phyloP scores from a whole-genome alignment of 2,113 vertebrate genomes.

The Pleuronectes platessa region DNA sequence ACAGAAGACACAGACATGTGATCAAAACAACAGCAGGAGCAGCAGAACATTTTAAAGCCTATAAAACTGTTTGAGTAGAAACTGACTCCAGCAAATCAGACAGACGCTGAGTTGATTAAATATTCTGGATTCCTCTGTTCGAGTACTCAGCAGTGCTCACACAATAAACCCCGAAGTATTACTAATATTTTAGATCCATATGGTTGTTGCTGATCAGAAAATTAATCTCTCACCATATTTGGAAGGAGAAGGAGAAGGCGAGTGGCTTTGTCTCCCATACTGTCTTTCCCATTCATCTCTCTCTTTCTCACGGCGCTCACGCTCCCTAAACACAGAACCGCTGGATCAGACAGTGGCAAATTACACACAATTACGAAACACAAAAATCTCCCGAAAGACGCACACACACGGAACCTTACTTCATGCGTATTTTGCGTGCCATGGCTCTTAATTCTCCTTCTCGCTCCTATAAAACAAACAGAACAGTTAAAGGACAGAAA shows the following conservation, averaged over 20 bases:
- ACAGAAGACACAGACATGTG: slow-evolving; percentile 58
- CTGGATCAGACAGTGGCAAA: slow-evolving; percentile 52
- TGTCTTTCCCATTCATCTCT: slow-evolving; percentile 94
- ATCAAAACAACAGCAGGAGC: slow-evolving; percentile 58
- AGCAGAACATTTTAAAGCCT: slow-evolving; percentile 28
- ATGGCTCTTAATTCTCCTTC: slow-evolving; percentile 94
- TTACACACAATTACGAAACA: slow-evolving; percentile 40
- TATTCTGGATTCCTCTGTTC: slow-evolving; percentile 24
- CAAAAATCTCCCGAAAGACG: background rate
- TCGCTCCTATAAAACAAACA: slow-evolving; percentile 85
- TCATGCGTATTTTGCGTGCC: slow-evolving; percentile 96
- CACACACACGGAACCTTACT: slow-evolving; percentile 82
- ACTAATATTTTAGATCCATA: slow-evolving; percentile 1
- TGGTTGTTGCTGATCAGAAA: slow-evolving; percentile 7
- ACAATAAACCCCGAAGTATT: background rate
- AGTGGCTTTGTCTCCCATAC: slow-evolving; percentile 90
- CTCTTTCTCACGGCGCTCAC: slow-evolving; percentile 91
- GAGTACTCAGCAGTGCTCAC: background rate
- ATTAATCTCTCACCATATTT: slow-evolving; percentile 84
- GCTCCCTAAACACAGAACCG: slow-evolving; percentile 83
- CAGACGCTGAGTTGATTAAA: slow-evolving; percentile 2
- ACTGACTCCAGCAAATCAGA: slow-evolving; percentile 23
- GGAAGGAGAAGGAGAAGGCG: slow-evolving; percentile 90
- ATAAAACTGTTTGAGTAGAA: slow-evolving; percentile 46
- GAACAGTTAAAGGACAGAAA: background rate